These are phyloP conservation scores for Mormyrops attenuatus DNA, from an alignment of 2,797 vertebrate genomes.

Conservation along the genomic window DNA sequence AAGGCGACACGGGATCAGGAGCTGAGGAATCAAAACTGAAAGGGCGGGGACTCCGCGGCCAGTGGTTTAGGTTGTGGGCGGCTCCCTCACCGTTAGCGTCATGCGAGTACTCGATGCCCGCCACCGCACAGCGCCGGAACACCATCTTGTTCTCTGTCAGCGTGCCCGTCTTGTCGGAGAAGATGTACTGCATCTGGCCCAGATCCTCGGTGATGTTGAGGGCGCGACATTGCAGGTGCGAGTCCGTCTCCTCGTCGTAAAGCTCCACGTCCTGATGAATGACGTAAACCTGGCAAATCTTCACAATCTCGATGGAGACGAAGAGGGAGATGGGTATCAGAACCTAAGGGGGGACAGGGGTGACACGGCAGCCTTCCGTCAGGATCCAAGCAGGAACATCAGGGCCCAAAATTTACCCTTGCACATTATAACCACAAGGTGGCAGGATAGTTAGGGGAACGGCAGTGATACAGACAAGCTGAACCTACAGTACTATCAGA, in stretches of 20 bases:
- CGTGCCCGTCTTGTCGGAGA: constrained; percentile 97
- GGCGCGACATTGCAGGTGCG: constrained; percentile 86
- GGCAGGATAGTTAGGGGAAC: background rate
- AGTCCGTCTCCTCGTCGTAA: constrained; percentile 91
- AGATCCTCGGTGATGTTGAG: constrained; percentile 96
- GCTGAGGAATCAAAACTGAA: background rate
- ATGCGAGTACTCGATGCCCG: constrained; percentile 91
- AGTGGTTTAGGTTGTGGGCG: background rate
- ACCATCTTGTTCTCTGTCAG: constrained; percentile 99
- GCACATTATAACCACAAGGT: background rate
- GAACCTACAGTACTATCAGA: background rate
- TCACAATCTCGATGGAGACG: constrained; percentile 96
- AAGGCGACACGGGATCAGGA: background rate
- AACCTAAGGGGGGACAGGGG: constrained; percentile 60
- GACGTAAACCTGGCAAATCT: constrained; percentile 95
- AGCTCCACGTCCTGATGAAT: constrained; percentile 91
- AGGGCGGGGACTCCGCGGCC: background rate
- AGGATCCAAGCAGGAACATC: background rate
- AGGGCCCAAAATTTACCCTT: background rate
- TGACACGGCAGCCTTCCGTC: background rate
- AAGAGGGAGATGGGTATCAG: constrained; percentile 97
- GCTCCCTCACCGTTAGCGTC: constrained; percentile 83
- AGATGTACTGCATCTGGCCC: constrained; percentile 95
- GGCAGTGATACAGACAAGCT: background rate
- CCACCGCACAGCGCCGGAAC: constrained; percentile 90